Percentiles rank a stretch among this genome's conserved stretches.
These are phyloP conservation scores for Drosophila monieri DNA, from an alignment of 2,888 invertebrate genomes.

Conservation along the genomic window DNA sequence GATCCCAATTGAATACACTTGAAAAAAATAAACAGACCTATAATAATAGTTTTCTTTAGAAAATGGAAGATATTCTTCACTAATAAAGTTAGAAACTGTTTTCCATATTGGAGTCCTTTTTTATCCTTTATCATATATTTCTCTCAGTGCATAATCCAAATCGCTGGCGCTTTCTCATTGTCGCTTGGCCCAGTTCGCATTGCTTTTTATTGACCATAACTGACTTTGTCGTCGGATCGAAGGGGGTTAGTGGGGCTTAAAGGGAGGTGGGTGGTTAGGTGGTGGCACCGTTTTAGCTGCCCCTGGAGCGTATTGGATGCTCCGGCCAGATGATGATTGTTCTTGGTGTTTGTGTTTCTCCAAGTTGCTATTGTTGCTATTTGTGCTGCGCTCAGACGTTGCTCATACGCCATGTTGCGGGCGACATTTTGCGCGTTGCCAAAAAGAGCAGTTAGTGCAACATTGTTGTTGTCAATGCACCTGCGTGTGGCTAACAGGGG, in stretches of 20 bases:
- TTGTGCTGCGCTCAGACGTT: conserved; percentile 44
- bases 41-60: not conserved
- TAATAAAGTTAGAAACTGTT: no score
- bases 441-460: conserved; percentile 56
- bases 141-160: conserved; percentile 3
- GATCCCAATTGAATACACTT: conserved; percentile 6
- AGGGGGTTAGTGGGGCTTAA: not conserved
- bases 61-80: no score
- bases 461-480: conserved; percentile 65
- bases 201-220: conserved; percentile 80
- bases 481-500: conserved; percentile 34
- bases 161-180: conserved; percentile 29
- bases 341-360: conserved; percentile 46
- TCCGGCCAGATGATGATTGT: conserved; percentile 37
- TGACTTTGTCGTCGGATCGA: conserved; percentile 69
- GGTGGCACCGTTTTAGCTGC: conserved; percentile 19
- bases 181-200: conserved; percentile 54
- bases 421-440: conserved; percentile 64
- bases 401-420: conserved; percentile 70
- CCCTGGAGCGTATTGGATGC: conserved; percentile 43
- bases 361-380: conserved; percentile 26
- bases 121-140: not conserved
- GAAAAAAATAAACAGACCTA: not conserved
- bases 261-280: not conserved
- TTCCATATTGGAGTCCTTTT: no score